Evolutionary conservation across 2,113 vertebrate genomes (phyloP), one percentile per base, ranked within the genome.

Genomic region (Empidonax alnorum): DNA sequence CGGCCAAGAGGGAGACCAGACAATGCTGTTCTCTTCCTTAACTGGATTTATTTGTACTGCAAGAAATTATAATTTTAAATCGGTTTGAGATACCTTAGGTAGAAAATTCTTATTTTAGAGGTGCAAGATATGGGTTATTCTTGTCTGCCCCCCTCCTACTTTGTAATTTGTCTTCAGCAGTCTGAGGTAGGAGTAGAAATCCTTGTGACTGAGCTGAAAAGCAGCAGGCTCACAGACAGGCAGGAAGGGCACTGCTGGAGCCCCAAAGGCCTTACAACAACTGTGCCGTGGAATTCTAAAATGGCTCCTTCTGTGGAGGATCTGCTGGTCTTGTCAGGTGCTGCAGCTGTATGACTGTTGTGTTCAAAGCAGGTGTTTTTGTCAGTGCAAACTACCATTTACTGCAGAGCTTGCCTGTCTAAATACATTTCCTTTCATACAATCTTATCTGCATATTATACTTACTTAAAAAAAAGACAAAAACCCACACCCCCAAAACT

Each of bases 291-390:
- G 42, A 47, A 84, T 84, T 67, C 41, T 42, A 15, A 65, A 63
- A 28, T 22, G 59, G 46, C 12, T 65, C 41, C 13, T 69, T 44
- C 37, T 67, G 10, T 35, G 58, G 33, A 24, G 1, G 44, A 28
- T 9, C 71, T 58, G 30, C 72, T 72, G 0, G 18, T 58, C 50
- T 22, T 35, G 4, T 65, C 39, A 58, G 37, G 35, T 31, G 39
- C n/a, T 3, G 1, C 35, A 35, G 18, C 7, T 47, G n/a, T 35
- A 6, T 35, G n/a, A 33, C 33, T 21, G 18, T 17, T 1, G 9
- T 71, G 56, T 71, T 65, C 59, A 52, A 87, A 59, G 50, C 24
- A 31, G 17, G 4, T 58, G 18, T 25, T 37, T 44, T 76, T 63
- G 25, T 42, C 22, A 50, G 47, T 19, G 69, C 41, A 37, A 37